phyloP scores from a whole-genome alignment of 2,113 vertebrate genomes.

The rabbit (Oryctolagus cuniculus) region DNA sequence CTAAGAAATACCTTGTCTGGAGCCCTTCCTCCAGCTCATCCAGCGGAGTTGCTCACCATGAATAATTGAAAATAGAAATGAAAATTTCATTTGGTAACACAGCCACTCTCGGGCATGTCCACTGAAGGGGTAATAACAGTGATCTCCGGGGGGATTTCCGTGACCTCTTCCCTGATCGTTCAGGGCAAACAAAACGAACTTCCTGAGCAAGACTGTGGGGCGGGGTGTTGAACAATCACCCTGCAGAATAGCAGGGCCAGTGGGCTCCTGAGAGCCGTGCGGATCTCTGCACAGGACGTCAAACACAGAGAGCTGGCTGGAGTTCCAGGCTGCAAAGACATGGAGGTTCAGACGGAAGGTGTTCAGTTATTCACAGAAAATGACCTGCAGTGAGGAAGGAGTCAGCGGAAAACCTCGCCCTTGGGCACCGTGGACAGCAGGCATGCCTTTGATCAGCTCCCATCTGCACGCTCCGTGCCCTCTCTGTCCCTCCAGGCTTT shows the following conservation, averaged over 20 bases:
- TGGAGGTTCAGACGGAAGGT: background rate
- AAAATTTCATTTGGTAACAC: constrained; percentile 12
- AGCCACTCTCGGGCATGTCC: background rate
- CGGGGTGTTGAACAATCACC: rapidly evolving
- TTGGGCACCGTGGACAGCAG: background rate
- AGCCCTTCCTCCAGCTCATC: constrained; percentile 5
- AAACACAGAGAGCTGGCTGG: background rate
- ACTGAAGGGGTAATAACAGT: background rate
- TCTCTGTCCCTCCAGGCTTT: background rate
- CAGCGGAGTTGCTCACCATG: background rate
- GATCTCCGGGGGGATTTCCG: background rate
- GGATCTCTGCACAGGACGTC: background rate
- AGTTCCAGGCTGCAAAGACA: background rate
- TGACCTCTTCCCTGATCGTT: background rate
- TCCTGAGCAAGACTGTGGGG: background rate
- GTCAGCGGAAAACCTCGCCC: background rate
- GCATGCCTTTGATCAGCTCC: background rate
- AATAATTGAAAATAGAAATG: constrained; percentile 46
- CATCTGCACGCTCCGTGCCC: background rate
- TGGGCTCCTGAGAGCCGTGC: background rate
- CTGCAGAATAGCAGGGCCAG: background rate
- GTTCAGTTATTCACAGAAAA: background rate
- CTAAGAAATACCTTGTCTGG: background rate
- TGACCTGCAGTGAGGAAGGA: background rate
- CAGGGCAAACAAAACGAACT: background rate